Evolutionary conservation across 1,140 invertebrate genomes (phyloP), one percentile per base, ranked within the genome.

Genomic region (Thalassaphorura encarpata): DNA sequence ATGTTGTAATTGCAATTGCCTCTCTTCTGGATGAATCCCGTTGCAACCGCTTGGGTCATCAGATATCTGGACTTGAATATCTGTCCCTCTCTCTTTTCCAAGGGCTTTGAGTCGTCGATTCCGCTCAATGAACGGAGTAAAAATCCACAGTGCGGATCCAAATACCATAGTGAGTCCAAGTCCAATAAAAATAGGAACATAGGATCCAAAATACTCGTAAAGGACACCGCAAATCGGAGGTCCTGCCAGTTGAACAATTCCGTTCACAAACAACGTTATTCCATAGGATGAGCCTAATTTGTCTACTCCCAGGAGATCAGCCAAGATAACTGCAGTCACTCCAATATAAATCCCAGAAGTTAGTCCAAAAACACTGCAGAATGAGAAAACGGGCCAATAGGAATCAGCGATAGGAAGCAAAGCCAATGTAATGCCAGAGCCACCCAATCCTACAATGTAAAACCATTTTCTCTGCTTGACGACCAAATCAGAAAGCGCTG

Each of bases 291-390:
- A 87, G 50, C 85, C 85, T 2, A 90, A 67, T n/a, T 83, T 75
- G 61, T 90, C 86, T 1, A 82, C 80, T 0, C 87, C 87, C 1
- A 90, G 67, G 79, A 87, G 82, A 69, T 89, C 85, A 0, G 85
- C 84, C 83, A 89, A 86, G 0, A 88, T 84, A 26, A 89, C 80
- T 2, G 86, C 85, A 1, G 85, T 88, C 1, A 89, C 81, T 16
- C 87, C 87, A 0, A 87, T 83, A 67, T 88, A 89, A n/a, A 83
- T 78, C n/a, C 87, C 86, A 0, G 86, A 87, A 8, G 84, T 80
- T 3, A 90, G 69, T 0, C 87, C 87, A 67, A 89, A 89, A 1
- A 85, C 66, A 1, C 80, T 78, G 69, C 85, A 89, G 64, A 80
- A 83, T 13, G 76, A 72, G 31, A 81, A 78, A 1, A 88, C 73